Conservation (phyloP, 1,140 invertebrate species). For the Apis cerana region DNA sequence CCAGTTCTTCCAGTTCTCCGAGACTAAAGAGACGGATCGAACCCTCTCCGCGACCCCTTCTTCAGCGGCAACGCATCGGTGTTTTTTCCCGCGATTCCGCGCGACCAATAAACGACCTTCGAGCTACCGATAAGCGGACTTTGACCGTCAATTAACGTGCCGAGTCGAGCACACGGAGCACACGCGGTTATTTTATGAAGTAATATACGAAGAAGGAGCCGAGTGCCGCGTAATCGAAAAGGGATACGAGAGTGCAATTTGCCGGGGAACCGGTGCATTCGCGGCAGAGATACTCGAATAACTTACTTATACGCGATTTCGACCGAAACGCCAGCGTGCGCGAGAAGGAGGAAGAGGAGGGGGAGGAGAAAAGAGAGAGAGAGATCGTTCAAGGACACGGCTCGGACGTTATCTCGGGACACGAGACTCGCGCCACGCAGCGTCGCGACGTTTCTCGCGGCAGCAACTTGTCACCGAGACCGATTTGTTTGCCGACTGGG, state of each 20-base stretch:
- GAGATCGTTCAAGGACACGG: conserved; percentile 29
- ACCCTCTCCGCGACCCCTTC: no score
- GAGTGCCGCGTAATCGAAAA: conserved; percentile 17
- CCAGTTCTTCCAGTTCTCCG: conserved; percentile 45
- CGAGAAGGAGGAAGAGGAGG: neutral
- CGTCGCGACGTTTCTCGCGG: conserved; percentile 22
- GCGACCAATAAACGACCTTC: conserved; percentile 19
- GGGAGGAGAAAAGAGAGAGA: neutral
- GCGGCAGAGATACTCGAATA: conserved; percentile 4
- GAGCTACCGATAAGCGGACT: conserved; percentile 32
- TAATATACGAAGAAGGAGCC: conserved; percentile 6
- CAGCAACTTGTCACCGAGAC: conserved; percentile 63
- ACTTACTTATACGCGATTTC: neutral
- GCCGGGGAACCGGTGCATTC: neutral
- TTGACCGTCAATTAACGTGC: conserved; percentile 48
- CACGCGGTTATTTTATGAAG: neutral
- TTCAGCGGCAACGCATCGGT: no score
- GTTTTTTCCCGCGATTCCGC: neutral
- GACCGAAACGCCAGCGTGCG: neutral
- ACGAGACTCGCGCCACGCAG: conserved; percentile 8
- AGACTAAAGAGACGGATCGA: neutral
- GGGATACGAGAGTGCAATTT: conserved; percentile 12
- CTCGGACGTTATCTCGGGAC: conserved; percentile 44
- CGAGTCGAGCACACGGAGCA: neutral
- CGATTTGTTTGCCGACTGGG: conserved; percentile 58